A percentile compares a stretch with the other conserved stretches of the same genome.
These are phyloP conservation scores for Ectobius pallidus DNA, from an alignment of 2,888 invertebrate genomes.

Conservation along the genomic window DNA sequence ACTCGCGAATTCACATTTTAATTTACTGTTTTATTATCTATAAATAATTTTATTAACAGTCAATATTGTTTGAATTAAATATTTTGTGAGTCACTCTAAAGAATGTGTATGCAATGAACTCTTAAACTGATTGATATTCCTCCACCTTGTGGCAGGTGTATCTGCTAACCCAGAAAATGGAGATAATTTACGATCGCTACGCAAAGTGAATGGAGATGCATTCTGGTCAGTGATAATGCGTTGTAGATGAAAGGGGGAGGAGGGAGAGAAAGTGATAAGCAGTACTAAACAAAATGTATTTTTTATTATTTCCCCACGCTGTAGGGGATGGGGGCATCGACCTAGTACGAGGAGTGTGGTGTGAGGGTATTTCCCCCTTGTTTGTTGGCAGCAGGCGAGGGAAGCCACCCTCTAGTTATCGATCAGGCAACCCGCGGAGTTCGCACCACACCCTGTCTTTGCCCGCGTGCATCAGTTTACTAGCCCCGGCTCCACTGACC, in stretches of 20 bases:
- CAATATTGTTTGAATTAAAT: too few species aligned
- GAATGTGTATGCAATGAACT: too few species aligned
- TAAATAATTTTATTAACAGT: too few species aligned
- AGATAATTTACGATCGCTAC: not conserved
- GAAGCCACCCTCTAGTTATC: slow-evolving; percentile 34
- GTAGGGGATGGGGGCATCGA: slow-evolving; percentile 19
- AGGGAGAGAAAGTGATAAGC: not conserved
- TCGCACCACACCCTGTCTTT: slow-evolving; percentile 18
- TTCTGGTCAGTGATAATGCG: not conserved
- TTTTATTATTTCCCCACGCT: not conserved
- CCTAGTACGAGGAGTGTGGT: not conserved
- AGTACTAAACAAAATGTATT: slow-evolving; percentile 1
- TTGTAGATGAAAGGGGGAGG: too few species aligned
- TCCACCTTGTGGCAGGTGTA: too few species aligned
- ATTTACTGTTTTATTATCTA: too few species aligned
- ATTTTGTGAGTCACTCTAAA: too few species aligned
- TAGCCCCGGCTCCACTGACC: not conserved
- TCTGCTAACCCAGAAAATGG: too few species aligned
- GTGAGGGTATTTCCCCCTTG: slow-evolving; percentile 24
- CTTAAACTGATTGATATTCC: too few species aligned
- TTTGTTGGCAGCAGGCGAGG: slow-evolving; percentile 13
- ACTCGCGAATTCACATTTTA: too few species aligned
- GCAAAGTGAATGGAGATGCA: not conserved
- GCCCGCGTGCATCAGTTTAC: not conserved
- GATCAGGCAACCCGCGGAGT: slow-evolving; percentile 22